Conservation (phyloP, 2,888 invertebrate genomes). For the Drosophila nr. medialis region DNA sequence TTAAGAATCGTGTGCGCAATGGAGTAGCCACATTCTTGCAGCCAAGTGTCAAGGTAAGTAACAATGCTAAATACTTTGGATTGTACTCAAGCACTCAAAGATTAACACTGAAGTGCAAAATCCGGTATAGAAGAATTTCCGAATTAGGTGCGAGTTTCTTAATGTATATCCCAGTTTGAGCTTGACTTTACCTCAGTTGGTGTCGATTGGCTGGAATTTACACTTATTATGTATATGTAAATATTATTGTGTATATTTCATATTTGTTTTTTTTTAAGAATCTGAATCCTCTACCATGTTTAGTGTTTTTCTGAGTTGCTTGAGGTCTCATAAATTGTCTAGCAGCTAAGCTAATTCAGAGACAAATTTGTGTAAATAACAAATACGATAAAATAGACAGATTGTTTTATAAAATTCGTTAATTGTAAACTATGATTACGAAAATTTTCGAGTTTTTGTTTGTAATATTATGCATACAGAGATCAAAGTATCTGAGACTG, state of each 20-base stretch:
- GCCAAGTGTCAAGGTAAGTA: slow-evolving; percentile 91
- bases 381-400: too few relatives aligned
- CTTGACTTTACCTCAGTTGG: not conserved
- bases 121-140: not conserved
- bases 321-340: too few relatives aligned
- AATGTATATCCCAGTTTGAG: not conserved
- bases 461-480: not conserved
- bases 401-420: not conserved
- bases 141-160: not conserved
- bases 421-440: not conserved
- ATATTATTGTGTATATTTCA: not conserved
- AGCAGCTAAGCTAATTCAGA: too few relatives aligned
- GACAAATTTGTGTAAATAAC: too few relatives aligned
- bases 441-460: not conserved
- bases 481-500: not conserved
- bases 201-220: not conserved
- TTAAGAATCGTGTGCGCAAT: slow-evolving; percentile 96
- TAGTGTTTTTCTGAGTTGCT: not conserved
- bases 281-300: not conserved
- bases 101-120: not conserved
- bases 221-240: not conserved
- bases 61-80: not conserved
- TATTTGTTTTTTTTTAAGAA: not conserved
- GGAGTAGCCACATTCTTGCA: slow-evolving; percentile 98
- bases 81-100: not conserved